Conservation (phyloP, 2,113 vertebrate genomes). For the Chinchilla lanigera region DNA sequence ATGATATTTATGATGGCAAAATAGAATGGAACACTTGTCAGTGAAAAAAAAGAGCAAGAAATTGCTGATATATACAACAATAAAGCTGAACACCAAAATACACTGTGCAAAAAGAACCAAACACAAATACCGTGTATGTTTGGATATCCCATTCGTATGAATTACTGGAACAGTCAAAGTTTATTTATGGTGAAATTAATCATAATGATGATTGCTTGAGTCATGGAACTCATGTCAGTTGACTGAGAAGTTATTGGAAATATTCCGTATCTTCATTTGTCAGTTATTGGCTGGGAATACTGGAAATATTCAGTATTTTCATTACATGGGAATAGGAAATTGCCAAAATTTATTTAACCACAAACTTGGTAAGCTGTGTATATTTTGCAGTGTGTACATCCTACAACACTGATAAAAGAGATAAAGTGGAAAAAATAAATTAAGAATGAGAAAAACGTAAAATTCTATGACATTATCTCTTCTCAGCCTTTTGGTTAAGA, state of each 20-base stretch:
- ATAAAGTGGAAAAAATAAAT: not conserved
- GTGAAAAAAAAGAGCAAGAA: not conserved
- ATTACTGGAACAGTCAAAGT: not conserved
- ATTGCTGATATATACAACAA: not conserved
- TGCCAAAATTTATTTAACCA: not conserved
- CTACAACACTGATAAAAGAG: not conserved
- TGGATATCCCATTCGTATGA: not conserved
- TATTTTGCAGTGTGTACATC: not conserved
- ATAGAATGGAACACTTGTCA: not conserved
- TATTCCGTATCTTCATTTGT: not conserved
- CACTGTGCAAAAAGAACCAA: not conserved
- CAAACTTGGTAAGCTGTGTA: not conserved
- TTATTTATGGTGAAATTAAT: not conserved
- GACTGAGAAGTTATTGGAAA: not conserved
- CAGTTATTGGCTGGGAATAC: not conserved
- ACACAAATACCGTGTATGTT: not conserved
- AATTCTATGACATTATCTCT: not conserved
- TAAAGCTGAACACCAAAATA: not conserved
- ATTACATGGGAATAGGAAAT: not conserved
- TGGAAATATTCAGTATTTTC: not conserved
- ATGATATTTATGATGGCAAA: not conserved
- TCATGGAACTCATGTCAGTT: not conserved
- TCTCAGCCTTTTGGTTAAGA: too few relatives aligned
- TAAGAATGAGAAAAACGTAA: not conserved
- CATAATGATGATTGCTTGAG: not conserved